Conservation (phyloP, 2,797 vertebrate genomes). For the Naso thynnoides region DNA sequence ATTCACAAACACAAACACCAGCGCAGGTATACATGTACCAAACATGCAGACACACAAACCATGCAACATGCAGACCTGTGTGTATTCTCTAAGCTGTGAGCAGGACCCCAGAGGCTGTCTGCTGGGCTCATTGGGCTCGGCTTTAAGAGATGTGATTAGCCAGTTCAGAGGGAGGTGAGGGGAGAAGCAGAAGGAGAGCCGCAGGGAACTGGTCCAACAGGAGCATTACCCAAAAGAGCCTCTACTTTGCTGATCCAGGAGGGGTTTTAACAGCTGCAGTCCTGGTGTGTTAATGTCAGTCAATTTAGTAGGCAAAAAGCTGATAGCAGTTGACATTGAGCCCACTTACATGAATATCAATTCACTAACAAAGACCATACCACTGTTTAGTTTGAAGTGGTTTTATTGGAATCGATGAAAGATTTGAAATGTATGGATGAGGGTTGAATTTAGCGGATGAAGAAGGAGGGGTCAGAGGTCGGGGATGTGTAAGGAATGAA, state of each 20-base stretch:
- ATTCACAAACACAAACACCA: constrained; percentile 23
- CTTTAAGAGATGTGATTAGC: constrained; percentile 76
- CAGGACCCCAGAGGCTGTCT: constrained; percentile 63
- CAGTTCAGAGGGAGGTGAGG: constrained; percentile 71
- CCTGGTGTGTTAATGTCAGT: background rate
- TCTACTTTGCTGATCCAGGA: constrained; percentile 44
- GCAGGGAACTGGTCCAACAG: constrained; percentile 52
- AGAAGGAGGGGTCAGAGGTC: no score
- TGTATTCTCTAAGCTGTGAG: constrained; percentile 56
- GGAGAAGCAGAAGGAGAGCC: constrained; percentile 45
- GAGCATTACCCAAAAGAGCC: constrained; percentile 57
- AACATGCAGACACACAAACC: constrained; percentile 33
- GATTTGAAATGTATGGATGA: no score
- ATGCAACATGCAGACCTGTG: constrained; percentile 37
- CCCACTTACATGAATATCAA: constrained; percentile 18
- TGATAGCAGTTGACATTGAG: constrained; percentile 2
- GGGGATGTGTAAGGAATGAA: no score
- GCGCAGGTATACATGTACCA: constrained; percentile 23
- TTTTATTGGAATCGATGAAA: no score
- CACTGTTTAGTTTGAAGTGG: no score
- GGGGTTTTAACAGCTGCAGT: constrained; percentile 30
- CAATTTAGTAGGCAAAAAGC: constrained; percentile 10
- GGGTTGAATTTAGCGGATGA: no score
- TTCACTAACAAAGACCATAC: no score
- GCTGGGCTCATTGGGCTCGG: constrained; percentile 61